Conservation (phyloP, 2,113 vertebrate species). For the Syngnathus typhle region DNA sequence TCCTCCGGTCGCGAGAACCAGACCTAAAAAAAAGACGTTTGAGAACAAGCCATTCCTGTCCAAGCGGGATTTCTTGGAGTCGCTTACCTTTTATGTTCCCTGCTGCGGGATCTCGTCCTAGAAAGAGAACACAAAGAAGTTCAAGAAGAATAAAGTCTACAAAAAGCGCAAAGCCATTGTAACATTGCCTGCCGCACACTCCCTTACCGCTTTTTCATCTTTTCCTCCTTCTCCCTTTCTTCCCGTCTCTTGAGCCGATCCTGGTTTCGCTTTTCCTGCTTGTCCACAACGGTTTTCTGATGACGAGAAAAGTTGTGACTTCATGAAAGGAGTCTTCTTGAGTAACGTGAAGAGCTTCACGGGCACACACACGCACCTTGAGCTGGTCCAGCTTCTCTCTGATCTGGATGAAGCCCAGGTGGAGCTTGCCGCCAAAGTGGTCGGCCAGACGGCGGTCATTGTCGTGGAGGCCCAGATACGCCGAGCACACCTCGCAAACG, state of each 20-base stretch:
- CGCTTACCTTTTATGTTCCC: conserved; percentile 77
- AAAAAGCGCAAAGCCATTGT: no score
- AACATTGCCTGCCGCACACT: not conserved
- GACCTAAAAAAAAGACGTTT: conserved; percentile 67
- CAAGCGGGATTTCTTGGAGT: not conserved
- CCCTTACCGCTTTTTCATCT: conserved; percentile 69
- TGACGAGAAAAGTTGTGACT: not conserved
- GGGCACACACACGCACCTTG: conserved; percentile 69
- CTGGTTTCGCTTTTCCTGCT: conserved; percentile 95
- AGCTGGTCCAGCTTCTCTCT: conserved; percentile 93
- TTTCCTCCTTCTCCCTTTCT: conserved; percentile 92
- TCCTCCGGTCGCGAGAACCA: conserved; percentile 82
- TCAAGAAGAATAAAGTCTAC: not conserved
- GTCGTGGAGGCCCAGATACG: conserved; percentile 96
- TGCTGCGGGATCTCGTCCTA: conserved; percentile 87
- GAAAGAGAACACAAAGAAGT: conserved; percentile 5
- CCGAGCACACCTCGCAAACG: conserved; percentile 96
- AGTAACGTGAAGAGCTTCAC: not conserved
- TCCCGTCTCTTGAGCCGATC: conserved; percentile 91
- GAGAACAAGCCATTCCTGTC: not conserved
- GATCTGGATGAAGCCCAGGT: conserved; percentile 98
- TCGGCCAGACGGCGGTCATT: conserved; percentile 97
- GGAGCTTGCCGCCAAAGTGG: conserved; percentile 96
- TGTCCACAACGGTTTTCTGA: conserved; percentile 94
- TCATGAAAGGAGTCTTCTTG: not conserved